These are phyloP conservation scores for Amazona vittata DNA, from an alignment of 2,113 vertebrate species.

Conservation along the genomic window DNA sequence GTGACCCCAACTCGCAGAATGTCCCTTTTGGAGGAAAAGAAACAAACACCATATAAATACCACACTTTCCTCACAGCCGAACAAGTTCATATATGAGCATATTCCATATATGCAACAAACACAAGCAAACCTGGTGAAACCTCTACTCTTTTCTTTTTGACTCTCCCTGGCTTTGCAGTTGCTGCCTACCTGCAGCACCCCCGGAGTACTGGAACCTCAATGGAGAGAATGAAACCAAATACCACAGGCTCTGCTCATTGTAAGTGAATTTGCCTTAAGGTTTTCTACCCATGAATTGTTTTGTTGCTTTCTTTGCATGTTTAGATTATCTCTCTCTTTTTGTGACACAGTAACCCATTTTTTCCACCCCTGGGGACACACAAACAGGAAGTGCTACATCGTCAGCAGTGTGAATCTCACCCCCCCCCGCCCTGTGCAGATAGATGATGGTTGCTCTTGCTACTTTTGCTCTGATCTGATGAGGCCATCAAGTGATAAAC, in stretches of 20 bases:
- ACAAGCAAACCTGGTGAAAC: not conserved
- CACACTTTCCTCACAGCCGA: not conserved
- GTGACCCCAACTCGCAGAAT: conserved; percentile 92
- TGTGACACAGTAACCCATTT: not conserved
- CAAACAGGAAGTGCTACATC: not conserved
- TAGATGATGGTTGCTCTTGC: not conserved
- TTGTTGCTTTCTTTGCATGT: not conserved
- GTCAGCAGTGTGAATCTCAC: not conserved
- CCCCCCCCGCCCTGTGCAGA: not conserved
- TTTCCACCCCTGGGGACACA: not conserved
- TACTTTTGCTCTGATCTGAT: not conserved
- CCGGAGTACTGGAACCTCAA: not conserved
- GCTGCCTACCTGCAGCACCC: not conserved
- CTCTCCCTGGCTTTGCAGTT: not conserved
- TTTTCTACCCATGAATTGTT: not conserved
- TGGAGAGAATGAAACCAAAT: not conserved
- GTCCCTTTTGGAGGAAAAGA: conserved; percentile 81
- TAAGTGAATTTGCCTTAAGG: not conserved
- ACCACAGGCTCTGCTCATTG: not conserved
- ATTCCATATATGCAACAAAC: not conserved
- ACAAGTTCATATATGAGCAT: not conserved
- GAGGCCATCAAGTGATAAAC: not conserved
- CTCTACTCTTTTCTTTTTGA: not conserved
- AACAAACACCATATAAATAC: not conserved
- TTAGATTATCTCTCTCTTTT: not conserved